A percentile compares a stretch with the other conserved stretches of the same genome.
phyloP scores from a whole-genome alignment of 2,888 invertebrate species.

The Oegoconia quadripuncta region DNA sequence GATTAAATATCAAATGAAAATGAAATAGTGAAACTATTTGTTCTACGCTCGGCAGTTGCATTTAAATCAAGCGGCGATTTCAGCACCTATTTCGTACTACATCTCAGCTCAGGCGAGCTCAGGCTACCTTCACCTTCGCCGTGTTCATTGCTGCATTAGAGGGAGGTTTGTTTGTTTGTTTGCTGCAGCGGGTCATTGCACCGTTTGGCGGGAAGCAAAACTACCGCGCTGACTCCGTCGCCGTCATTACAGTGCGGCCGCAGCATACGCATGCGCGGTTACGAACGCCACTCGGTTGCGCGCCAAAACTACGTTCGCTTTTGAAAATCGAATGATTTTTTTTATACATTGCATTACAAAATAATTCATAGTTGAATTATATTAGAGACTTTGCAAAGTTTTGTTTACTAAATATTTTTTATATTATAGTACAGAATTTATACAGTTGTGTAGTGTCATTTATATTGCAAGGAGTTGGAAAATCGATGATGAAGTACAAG shows the following conservation, averaged over 20 bases:
- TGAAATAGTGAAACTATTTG: conserved; percentile 8
- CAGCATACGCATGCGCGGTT: conserved; percentile 61
- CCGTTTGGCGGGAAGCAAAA: conserved; percentile 66
- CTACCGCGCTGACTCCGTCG: conserved; percentile 43
- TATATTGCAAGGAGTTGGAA: conserved; percentile 20
- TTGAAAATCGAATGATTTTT: conserved; percentile 10
- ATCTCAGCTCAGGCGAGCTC: conserved; percentile 26
- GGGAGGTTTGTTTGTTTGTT: conserved; percentile 29
- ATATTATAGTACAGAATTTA: neutral
- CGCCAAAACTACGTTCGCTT: conserved; percentile 35
- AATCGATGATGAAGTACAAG: conserved; percentile 61
- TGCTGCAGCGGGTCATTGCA: conserved; percentile 41
- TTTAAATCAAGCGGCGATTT: conserved; percentile 31
- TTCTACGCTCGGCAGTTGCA: conserved; percentile 1
- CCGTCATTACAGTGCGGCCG: conserved; percentile 58
- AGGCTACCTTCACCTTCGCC: conserved; percentile 58
- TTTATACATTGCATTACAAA: conserved; percentile 23
- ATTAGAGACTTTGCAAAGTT: neutral
- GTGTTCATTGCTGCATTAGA: conserved; percentile 25
- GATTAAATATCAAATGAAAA: neutral
- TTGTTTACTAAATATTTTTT: neutral
- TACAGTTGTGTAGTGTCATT: conserved; percentile 23
- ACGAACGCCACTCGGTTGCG: conserved; percentile 30
- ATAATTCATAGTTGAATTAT: neutral
- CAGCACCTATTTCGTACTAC: conserved; percentile 39